phyloP scores from a whole-genome alignment of 2,113 vertebrate genomes.

The Ammodramus savannarum region DNA sequence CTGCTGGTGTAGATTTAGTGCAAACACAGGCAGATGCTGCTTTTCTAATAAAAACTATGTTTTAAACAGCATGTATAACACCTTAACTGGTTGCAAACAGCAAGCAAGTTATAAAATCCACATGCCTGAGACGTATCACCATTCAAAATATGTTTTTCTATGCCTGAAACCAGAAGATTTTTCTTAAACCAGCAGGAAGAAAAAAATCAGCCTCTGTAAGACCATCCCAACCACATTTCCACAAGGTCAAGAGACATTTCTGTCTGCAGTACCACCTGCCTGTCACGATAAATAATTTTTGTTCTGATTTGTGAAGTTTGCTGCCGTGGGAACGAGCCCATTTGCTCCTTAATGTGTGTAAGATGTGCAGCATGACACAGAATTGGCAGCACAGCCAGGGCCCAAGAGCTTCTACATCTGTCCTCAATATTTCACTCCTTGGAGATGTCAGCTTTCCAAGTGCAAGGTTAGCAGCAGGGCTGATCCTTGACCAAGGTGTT shows the following conservation, averaged over 20 bases:
- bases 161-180: neutral
- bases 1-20: neutral
- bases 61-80: neutral
- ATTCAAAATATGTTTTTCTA: neutral
- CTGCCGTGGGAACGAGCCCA: slow-evolving; percentile 24
- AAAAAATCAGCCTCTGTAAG: neutral
- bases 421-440: slow-evolving; percentile 30
- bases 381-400: neutral
- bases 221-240: neutral
- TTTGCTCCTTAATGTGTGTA: slow-evolving; percentile 39
- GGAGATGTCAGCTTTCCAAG: neutral
- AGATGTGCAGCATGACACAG: slow-evolving; percentile 19
- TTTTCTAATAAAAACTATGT: neutral
- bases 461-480: neutral
- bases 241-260: slow-evolving; percentile 16
- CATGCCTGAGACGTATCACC: neutral
- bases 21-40: neutral
- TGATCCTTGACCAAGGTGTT: neutral
- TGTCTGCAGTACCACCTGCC: slow-evolving; percentile 39
- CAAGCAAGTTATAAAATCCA: neutral
- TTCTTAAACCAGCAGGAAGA: neutral
- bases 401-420: neutral
- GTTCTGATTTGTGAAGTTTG: slow-evolving; percentile 50
- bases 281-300: slow-evolving; percentile 31
- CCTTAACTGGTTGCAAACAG: neutral